Conservation (phyloP, 2,797 vertebrate genomes). For the Lophotriccus pileatus region DNA sequence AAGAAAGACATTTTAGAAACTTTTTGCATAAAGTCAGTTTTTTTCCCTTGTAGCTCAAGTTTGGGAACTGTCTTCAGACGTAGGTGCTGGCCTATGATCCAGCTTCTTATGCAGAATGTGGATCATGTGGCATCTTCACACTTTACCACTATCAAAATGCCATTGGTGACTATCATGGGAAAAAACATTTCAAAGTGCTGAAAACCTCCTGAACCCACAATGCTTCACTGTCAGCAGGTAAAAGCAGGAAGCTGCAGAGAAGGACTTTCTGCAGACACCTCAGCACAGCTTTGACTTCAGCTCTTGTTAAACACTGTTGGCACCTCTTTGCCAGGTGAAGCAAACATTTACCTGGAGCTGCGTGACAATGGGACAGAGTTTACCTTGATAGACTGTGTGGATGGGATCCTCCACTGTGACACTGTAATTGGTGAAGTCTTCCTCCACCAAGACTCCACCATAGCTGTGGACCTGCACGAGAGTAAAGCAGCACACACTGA, state of each 20-base stretch:
- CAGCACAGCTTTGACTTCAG: background rate
- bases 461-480: constrained; percentile 77
- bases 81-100: background rate
- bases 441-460: constrained; percentile 87
- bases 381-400: constrained; percentile 90
- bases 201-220: background rate
- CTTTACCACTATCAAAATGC: background rate
- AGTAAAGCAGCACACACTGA: background rate
- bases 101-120: background rate
- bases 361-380: background rate
- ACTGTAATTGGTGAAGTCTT: constrained; percentile 94
- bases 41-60: background rate
- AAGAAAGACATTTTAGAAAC: background rate
- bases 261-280: background rate
- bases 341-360: background rate
- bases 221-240: background rate
- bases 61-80: background rate
- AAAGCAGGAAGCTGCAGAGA: background rate
- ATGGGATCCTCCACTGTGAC: constrained; percentile 84
- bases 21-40: background rate
- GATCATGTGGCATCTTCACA: background rate
- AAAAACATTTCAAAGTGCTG: background rate
- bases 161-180: background rate
- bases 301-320: background rate
- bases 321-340: background rate